Evolutionary conservation across 1,140 invertebrate genomes (phyloP), one percentile per base, ranked within the genome.

Genomic region (Parasteatoda tepidariorum): DNA sequence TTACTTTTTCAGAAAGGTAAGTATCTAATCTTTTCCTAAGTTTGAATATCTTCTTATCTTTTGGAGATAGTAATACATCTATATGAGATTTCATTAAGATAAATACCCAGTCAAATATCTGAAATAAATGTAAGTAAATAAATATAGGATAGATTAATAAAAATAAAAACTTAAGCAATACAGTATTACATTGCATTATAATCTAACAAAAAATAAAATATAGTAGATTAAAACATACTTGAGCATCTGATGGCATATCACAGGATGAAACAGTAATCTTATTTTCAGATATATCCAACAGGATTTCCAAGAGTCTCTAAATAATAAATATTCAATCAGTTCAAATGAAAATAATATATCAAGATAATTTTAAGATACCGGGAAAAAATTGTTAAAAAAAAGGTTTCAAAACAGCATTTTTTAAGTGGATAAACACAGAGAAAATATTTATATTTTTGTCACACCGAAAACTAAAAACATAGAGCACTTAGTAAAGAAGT

Each of bases 21-120:
- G 15, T 9, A n/a, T 59, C 22, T 7, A 59, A 59, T 59, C 15
- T 24, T 59, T 59, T 59, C 4, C 15, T 7, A n/a, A 9, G 15
- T n/a, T n/a, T 5, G 18, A 18, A 59, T n/a, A 59, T n/a, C 5
- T 67, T 59, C 22, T 55, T 55, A 59, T 79, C 62, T 57, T 67
- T 79, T 22, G 76, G 38, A 28, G 57, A 26, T 7, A 68, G 22
- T 28, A 79, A 57, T 34, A 30, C 64, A 28, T 68, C 76, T 22
- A 68, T 79, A 59, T 79, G 64, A 31, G 76, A 68, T 28, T 79
- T 38, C 11, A 68, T 68, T 24, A 68, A 18, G 3, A 79, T 54
- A 57, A 38, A 68, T 15, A 68, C 28, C 76, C 76, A 79, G 15
- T 30, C 66, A 26, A 79, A 57, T 13, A 79, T 30, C 76, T 67